A percentile compares a stretch with the other conserved stretches of the same genome.
phyloP scores from a whole-genome alignment of 2,113 vertebrate genomes.

The Urocolius indicus region DNA sequence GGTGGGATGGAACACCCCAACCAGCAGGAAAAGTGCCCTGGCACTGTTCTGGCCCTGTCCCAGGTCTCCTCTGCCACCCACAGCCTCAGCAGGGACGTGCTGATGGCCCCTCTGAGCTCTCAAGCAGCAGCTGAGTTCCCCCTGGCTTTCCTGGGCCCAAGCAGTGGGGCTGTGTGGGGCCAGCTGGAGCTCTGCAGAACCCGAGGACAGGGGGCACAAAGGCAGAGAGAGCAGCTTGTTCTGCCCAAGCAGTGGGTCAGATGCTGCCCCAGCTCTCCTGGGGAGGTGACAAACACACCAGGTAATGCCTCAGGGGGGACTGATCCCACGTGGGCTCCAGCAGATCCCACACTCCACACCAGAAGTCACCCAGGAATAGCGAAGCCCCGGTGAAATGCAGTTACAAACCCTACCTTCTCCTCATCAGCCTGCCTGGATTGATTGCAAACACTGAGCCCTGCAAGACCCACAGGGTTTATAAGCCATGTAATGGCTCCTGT shows the following conservation, averaged over 20 bases:
- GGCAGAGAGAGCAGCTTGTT: neutral
- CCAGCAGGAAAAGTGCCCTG: neutral
- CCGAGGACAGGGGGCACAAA: neutral
- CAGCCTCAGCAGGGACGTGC: neutral
- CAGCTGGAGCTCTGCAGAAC: neutral
- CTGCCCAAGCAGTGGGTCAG: neutral
- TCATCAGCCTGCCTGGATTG: neutral
- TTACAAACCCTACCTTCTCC: neutral
- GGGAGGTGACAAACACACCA: neutral
- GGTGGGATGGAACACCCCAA: neutral
- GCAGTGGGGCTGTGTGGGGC: neutral
- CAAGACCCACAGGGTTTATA: constrained; percentile 5
- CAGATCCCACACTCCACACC: neutral
- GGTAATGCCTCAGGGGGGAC: neutral
- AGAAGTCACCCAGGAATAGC: neutral
- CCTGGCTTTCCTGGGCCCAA: neutral
- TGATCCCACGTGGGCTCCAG: neutral
- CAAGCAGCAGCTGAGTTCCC: neutral
- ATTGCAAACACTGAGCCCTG: neutral
- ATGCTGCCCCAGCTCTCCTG: neutral
- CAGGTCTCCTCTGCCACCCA: neutral
- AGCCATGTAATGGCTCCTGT: neutral
- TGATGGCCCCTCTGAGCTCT: neutral
- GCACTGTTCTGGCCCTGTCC: neutral
- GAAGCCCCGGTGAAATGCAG: neutral